phyloP scores from a whole-genome alignment of 2,888 invertebrate genomes.

The Protophormia terraenovae region DNA sequence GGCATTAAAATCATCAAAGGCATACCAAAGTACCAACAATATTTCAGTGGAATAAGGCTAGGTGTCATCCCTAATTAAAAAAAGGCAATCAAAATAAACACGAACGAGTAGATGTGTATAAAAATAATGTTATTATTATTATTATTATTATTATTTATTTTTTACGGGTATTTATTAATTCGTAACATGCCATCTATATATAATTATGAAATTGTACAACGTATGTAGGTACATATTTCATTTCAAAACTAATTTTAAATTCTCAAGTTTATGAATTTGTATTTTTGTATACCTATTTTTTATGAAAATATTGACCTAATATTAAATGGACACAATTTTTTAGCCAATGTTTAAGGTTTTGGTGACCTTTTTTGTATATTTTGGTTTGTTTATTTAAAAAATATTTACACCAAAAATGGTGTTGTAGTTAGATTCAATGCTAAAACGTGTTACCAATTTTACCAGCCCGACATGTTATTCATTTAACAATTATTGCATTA shows the following conservation, averaged over 20 bases:
- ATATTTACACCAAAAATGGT: background rate
- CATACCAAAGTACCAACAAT: background rate
- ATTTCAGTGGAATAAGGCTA: background rate
- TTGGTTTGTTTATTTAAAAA: background rate
- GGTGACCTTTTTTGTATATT: background rate
- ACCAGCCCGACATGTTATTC: background rate
- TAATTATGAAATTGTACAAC: background rate
- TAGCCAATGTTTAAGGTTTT: background rate
- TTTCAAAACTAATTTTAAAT: conserved; percentile 4
- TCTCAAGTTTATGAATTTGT: background rate
- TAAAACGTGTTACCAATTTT: background rate
- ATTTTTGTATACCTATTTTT: no score
- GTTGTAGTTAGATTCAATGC: background rate
- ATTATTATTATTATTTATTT: no score
- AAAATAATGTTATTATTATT: background rate
- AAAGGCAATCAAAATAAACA: background rate
- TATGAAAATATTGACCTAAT: background rate
- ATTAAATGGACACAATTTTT: background rate
- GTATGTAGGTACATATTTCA: no score
- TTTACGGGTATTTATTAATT: background rate
- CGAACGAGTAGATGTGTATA: background rate
- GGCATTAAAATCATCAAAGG: background rate
- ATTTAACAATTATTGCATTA: conserved; percentile 26
- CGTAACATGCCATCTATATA: background rate
- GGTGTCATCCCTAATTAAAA: background rate